Evolutionary conservation across 2,113 vertebrate genomes (phyloP).

Genomic region (Sinocyclocheilus maitianheensis): DNA sequence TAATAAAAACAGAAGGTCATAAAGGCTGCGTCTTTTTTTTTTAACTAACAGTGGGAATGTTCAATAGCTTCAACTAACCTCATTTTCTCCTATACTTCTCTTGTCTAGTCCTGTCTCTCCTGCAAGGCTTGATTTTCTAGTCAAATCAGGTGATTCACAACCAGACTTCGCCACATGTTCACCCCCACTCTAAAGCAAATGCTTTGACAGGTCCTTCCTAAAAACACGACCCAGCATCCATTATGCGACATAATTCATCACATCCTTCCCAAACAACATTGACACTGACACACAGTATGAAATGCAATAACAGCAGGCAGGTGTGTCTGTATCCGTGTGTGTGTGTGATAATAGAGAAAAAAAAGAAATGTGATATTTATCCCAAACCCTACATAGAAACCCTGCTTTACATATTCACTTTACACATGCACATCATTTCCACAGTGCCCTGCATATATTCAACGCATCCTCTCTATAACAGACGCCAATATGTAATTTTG

Average conservation of each 20-base stretch:
- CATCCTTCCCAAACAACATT: conserved; percentile 29
- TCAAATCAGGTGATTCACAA: conserved; percentile 24
- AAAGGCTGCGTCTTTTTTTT: background rate
- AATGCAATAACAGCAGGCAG: conserved; percentile 32
- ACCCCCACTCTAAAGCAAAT: conserved; percentile 52
- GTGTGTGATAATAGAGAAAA: background rate
- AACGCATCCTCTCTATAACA: conserved; percentile 28
- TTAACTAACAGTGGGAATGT: background rate
- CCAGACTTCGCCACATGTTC: conserved; percentile 41
- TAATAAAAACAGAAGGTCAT: no score
- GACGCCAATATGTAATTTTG: conserved; percentile 16
- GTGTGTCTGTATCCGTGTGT: background rate
- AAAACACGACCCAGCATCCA: conserved; percentile 43
- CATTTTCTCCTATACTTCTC: background rate
- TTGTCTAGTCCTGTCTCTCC: background rate
- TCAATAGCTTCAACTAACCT: background rate
- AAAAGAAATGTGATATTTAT: conserved; percentile 17
- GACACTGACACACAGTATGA: conserved; percentile 22
- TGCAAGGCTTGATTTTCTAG: background rate
- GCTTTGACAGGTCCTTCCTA: conserved; percentile 43
- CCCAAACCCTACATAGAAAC: conserved; percentile 46
- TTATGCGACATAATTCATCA: conserved; percentile 45
- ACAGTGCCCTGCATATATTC: conserved; percentile 52
- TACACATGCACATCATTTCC: conserved; percentile 37
- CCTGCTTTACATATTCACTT: conserved; percentile 42